Evolutionary conservation across 1,140 invertebrate species (phyloP), one percentile per base, ranked within the genome.

Genomic region (Cyrtorhinus lividipennis): DNA sequence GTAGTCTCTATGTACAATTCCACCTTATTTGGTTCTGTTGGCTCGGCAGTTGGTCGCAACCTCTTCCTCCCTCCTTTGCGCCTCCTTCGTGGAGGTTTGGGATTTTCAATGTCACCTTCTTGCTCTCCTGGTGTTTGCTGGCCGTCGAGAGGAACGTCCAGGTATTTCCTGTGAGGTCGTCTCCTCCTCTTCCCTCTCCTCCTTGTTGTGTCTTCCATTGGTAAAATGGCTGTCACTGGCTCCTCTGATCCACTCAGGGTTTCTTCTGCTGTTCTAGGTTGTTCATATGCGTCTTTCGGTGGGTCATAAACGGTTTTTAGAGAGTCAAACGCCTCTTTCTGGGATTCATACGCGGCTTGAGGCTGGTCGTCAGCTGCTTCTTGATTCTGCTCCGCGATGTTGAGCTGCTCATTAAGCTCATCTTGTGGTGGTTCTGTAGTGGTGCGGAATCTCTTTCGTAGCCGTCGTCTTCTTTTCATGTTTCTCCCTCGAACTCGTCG

Each of bases 131-230:
- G 46, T 62, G n/a, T n/a, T 64, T 44, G 58, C 64, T 66, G 22
- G 63, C 56, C n/a, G n/a, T n/a, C n/a, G n/a, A n/a, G n/a, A n/a
- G n/a, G 20, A 23, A 24, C 56, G 23, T 65, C 53, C 44, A 59
- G 61, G 18, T 65, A 58, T 57, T 56, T 65, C 24, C 62, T 62
- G 15, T 58, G 26, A 1, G 67, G 67, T 59, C 69, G 66, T 65
- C 74, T 75, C 68, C 74, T 72, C 69, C 73, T 72, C 60, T 73
- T 72, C 63, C 71, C 68, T 69, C 74, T 73, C 66, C 72, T 68
- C 18, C 70, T 48, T 13, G 71, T 71, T 20, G 38, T 56, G n/a
- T 67, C 64, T 23, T 71, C 69, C 24, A 71, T 61, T 68, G 65
- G 56, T 66, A 64, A 56, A 60, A 20, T 13, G 20, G 48, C 30